These are phyloP conservation scores for Neotoma lepida DNA, from an alignment of 2,113 vertebrate species.

Conservation along the genomic window DNA sequence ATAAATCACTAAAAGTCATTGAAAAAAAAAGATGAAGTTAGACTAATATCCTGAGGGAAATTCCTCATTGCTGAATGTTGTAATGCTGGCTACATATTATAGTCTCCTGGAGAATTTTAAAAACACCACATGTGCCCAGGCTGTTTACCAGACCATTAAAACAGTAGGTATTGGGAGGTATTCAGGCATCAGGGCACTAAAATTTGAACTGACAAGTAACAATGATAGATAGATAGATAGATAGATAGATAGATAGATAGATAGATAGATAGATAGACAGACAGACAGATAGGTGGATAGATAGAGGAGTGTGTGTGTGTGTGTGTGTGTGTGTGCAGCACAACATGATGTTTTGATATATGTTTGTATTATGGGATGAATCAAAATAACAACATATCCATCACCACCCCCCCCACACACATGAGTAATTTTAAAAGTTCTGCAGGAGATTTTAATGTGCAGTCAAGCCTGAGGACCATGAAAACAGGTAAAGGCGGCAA, in stretches of 20 bases:
- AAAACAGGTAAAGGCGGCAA: not conserved
- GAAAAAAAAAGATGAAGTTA: conserved; percentile 3
- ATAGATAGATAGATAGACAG: not conserved
- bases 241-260: not conserved
- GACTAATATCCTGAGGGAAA: not conserved
- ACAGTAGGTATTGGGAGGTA: not conserved
- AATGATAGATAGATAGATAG: not conserved
- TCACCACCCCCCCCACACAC: no score
- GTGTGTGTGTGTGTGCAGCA: not conserved
- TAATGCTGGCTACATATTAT: not conserved
- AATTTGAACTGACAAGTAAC: not conserved
- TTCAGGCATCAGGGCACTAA: not conserved
- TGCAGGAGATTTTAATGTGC: not conserved
- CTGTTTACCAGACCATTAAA: conserved; percentile 6
- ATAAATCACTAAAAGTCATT: not conserved
- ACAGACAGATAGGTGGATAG: not conserved
- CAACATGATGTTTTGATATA: not conserved
- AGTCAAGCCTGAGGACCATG: not conserved
- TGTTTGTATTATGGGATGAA: not conserved
- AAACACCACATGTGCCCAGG: not conserved
- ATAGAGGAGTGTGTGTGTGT: not conserved
- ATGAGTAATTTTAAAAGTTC: not conserved
- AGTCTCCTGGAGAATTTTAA: not conserved
- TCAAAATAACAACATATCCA: not conserved
- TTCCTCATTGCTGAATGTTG: not conserved